phyloP scores from a whole-genome alignment of 2,113 vertebrate species.

The Ochotona princeps region DNA sequence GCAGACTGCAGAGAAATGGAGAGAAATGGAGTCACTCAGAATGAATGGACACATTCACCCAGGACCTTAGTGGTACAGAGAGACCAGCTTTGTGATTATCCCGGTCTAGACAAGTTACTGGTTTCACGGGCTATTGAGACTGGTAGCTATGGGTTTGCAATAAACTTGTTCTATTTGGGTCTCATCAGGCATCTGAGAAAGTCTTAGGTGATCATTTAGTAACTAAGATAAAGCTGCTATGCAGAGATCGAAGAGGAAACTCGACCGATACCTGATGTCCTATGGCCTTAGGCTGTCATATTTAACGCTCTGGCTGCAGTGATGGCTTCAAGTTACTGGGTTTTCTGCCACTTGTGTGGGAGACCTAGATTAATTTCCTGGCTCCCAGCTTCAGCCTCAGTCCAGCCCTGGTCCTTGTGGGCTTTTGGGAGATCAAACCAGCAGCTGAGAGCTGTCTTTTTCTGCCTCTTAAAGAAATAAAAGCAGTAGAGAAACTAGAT shows the following conservation, averaged over 20 bases:
- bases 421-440: too few species aligned
- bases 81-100: neutral
- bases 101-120: neutral
- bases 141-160: neutral
- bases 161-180: neutral
- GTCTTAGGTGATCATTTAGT: neutral
- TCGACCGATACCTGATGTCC: neutral
- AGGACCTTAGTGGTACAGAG: neutral
- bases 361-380: too few species aligned
- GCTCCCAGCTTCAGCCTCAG: too few species aligned
- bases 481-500: neutral
- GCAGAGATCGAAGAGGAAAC: neutral
- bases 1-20: neutral
- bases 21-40: neutral
- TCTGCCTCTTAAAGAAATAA: too few species aligned
- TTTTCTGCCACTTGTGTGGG: too few species aligned
- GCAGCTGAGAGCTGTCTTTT: too few species aligned
- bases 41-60: neutral
- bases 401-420: too few species aligned
- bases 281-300: neutral
- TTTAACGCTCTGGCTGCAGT: neutral
- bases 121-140: neutral
- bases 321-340: too few species aligned
- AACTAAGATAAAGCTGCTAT: neutral
- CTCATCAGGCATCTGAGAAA: constrained; percentile 4